phyloP scores from a whole-genome alignment of 1,140 invertebrate species.

The Alviniconcha marisindica region DNA sequence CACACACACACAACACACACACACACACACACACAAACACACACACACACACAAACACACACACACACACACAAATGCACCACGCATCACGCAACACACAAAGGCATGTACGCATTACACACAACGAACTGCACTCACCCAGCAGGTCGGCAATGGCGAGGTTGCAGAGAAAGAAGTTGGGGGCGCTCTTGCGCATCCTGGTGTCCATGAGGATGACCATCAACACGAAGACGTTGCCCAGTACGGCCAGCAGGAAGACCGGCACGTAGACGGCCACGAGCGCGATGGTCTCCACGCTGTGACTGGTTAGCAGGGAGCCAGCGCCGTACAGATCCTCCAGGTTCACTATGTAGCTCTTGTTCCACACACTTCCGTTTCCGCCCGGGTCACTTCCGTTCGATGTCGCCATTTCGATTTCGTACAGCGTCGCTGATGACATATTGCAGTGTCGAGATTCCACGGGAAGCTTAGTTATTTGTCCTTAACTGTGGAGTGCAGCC shows the following conservation, averaged over 20 bases:
- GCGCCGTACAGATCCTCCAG: slow-evolving; percentile 28
- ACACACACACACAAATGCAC: background rate
- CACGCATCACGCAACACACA: too few species aligned
- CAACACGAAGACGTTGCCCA: slow-evolving; percentile 63
- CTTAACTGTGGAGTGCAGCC: background rate
- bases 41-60: background rate
- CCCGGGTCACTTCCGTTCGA: background rate
- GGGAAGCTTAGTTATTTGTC: background rate
- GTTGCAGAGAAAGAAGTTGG: slow-evolving; percentile 66
- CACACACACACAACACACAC: slow-evolving; percentile 3
- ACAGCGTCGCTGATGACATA: background rate
- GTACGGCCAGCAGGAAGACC: slow-evolving; percentile 60
- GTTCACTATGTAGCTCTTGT: background rate
- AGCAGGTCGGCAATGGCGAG: slow-evolving; percentile 62
- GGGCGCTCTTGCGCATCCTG: slow-evolving; percentile 55
- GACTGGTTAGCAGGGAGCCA: background rate
- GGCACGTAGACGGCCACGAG: slow-evolving; percentile 62
- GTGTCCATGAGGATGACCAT: slow-evolving; percentile 59
- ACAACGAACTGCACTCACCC: slow-evolving; percentile 50
- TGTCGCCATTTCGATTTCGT: slow-evolving; percentile 30
- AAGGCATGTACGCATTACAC: background rate
- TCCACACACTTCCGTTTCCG: background rate
- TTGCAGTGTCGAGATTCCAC: background rate
- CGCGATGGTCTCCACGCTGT: slow-evolving; percentile 48
- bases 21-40: background rate